Evolutionary conservation across 2,797 vertebrate species (phyloP).

Genomic region (Eulemur coronatus): DNA sequence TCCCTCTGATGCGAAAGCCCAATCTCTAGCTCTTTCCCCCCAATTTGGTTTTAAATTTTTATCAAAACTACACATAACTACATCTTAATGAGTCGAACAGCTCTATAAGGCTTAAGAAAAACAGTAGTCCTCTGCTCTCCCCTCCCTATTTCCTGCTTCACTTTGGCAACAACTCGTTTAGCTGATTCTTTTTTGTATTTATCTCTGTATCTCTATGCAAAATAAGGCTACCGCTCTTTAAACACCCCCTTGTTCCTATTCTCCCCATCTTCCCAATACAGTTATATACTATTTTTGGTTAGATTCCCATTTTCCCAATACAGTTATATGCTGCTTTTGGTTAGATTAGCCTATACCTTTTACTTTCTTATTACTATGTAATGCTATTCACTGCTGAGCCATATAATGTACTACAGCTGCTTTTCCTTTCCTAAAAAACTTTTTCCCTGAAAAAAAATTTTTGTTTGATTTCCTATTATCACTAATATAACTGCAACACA

Average conservation of each 20-base stretch:
- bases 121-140: neutral
- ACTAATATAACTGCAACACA: neutral
- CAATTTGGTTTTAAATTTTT: conserved; percentile 33
- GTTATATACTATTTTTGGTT: neutral
- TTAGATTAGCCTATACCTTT: conserved; percentile 26
- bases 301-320: neutral
- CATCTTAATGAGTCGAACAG: conserved; percentile 5
- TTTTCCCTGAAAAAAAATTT: neutral
- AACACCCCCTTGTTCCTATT: neutral
- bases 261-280: neutral
- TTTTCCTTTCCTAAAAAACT: conserved; percentile 43
- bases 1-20: neutral
- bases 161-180: conserved; percentile 8
- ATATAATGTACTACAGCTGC: neutral
- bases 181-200: conserved; percentile 21
- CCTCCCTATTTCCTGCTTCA: conserved; percentile 22
- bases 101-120: conserved; percentile 22
- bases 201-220: conserved; percentile 12
- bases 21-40: neutral
- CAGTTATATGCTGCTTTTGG: neutral
- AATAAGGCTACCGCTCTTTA: conserved; percentile 34
- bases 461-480: conserved; percentile 8
- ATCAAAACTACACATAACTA: neutral
- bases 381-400: neutral
- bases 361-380: neutral